Evolutionary conservation across 2,797 vertebrate species (phyloP), one percentile per base, ranked within the genome.

Genomic region (Amblyraja radiata): DNA sequence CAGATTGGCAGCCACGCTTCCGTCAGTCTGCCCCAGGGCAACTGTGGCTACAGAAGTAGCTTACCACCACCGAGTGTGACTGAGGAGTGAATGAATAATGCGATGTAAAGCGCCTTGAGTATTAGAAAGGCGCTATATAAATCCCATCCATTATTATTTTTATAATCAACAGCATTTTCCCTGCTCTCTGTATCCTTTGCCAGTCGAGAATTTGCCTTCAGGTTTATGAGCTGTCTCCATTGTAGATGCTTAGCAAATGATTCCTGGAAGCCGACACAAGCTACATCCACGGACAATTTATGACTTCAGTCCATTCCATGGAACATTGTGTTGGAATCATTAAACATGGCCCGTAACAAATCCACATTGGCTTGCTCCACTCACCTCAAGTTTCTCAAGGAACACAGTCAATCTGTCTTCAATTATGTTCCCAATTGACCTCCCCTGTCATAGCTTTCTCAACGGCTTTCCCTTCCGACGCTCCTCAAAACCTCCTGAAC

Each of bases 361-460:
- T 83, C 80, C 80, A 83, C 8, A 23, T 58, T 58, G 80, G 46
- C 21, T 83, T 11, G 23, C 46, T 54, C 39, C 13, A 54, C 46
- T 83, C 80, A 83, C 21, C 80, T 83, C 46, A 83, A 25, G 11
- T 83, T 83, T 83, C 23, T 83, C 80, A 25, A 83, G 25, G 80
- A 10, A 39, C 80, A 54, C 39, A 58, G 80, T 54, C 80, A 83
- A 21, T 25, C 80, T 58, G 39, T 58, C 46, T 25, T 83, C 21
- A 58, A 58, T 83, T 54, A 83, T 83, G 25, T 23, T 10, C 54
- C 25, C 80, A 21, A 83, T 8, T 83, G 71, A 11, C 21, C 11
- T 83, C 4, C 80, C 80, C 23, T 54, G 7, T 46, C 36, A 6
- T 16, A 80, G 7, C 36, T 46, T 80, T 80, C 79, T 46, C 39